Evolutionary conservation across 2,113 vertebrate genomes (phyloP), one percentile per base, ranked within the genome.

Genomic region (Scalopus aquaticus): DNA sequence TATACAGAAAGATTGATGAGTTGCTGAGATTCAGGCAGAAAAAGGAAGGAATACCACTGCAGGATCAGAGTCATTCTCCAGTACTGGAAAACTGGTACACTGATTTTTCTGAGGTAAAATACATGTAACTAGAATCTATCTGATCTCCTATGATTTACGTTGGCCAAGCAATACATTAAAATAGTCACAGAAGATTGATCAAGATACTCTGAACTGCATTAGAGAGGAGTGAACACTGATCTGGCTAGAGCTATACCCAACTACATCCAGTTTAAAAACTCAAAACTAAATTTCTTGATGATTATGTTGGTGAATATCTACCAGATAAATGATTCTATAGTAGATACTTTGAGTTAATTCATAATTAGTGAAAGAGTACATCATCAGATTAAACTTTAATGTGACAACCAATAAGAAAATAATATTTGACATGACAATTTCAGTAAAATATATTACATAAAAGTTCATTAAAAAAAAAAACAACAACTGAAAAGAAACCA

Each of bases 381-480:
- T 20, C 26, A 86, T 78, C 42, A 81, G 30, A 88, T 86, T 74
- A 85, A 92, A 83, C 70, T 84, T 96, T 92, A 96, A 76, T 87
- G 13, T 24, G 35, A 65, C 9, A 92, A 22, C 5, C 72, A 81
- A 78, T n/a, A 44, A 86, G n/a, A 91, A 90, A 94, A 54, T 80
- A 93, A 65, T 83, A 64, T 22, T 76, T 42, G 88, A 90, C 28
- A 87, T 6, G 90, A 62, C 74, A 93, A 87, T 56, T 93, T 85
- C 11, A 92, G 26, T 69, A 92, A 95, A 89, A 72, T 58, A 6
- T 2, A 93, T 70, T 85, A 80, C 9, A 65, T 58, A 28, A 72
- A 58, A 72, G 24, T 58, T 22, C 73, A 60, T 60, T 60, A 32
- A 9, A 30, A 11, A 80, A 28, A n/a, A 30, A 90, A 82, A 81